Conservation (phyloP, 37 sponge, comb jelly and placozoan species). For the Diacarnus erythraeanus region DNA sequence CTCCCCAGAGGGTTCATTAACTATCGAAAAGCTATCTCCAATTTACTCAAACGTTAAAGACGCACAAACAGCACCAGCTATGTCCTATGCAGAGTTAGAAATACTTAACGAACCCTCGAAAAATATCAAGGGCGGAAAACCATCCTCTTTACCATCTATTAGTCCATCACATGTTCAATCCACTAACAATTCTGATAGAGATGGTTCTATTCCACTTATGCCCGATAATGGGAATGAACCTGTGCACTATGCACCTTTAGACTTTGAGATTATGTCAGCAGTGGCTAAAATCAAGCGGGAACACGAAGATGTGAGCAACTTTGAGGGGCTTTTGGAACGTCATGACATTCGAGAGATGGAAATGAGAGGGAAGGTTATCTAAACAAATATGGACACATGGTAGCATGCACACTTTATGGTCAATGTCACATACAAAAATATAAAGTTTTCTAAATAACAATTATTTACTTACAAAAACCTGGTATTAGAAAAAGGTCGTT, state of each 20-base stretch:
- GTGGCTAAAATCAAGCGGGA: constrained; percentile 1
- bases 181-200: not conserved
- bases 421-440: too few species aligned
- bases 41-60: not conserved
- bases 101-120: not conserved
- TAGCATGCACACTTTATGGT: too few species aligned
- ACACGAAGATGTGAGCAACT: not conserved
- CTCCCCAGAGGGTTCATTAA: not conserved
- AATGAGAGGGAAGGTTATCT: too few species aligned
- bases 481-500: too few species aligned
- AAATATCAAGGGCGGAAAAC: not conserved
- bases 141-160: not conserved
- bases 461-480: too few species aligned
- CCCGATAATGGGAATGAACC: not conserved
- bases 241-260: not conserved
- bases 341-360: constrained; percentile 14
- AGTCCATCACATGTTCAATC: not conserved
- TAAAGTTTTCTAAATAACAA: too few species aligned
- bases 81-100: not conserved
- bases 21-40: too few species aligned
- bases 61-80: not conserved
- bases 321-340: not conserved
- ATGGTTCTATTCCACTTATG: not conserved
- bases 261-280: not conserved
- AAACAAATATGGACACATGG: too few species aligned